Evolutionary conservation across 2,113 vertebrate species (phyloP).

Genomic region (Salvelinus namaycush): DNA sequence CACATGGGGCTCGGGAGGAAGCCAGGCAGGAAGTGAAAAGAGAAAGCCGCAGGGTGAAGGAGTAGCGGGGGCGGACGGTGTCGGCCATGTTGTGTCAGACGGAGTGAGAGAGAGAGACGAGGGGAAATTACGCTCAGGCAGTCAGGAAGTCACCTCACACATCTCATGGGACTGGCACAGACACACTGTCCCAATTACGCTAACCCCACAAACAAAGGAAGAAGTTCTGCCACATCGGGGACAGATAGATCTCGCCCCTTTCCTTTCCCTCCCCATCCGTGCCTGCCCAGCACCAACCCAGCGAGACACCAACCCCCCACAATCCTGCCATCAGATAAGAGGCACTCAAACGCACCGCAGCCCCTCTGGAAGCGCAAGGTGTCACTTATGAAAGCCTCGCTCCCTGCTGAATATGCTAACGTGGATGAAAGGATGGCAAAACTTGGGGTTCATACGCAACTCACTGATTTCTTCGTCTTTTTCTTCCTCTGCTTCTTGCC

Average conservation of each 20-base stretch:
- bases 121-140: slow-evolving; percentile 22
- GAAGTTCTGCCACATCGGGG: slow-evolving; percentile 61
- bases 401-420: slow-evolving; percentile 49
- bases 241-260: slow-evolving; percentile 32
- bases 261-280: slow-evolving; percentile 28
- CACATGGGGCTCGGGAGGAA: slow-evolving; percentile 24
- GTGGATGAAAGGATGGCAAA: slow-evolving; percentile 60
- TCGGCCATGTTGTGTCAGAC: slow-evolving; percentile 40
- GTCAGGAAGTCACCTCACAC: slow-evolving; percentile 16
- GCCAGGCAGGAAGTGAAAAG: slow-evolving; percentile 45
- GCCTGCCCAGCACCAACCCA: slow-evolving; percentile 29
- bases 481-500: slow-evolving; percentile 6
- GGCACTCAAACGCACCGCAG: slow-evolving; percentile 49
- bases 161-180: not conserved
- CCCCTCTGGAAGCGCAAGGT: slow-evolving; percentile 60
- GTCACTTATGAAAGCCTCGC: slow-evolving; percentile 65
- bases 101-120: slow-evolving; percentile 34
- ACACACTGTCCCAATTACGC: slow-evolving; percentile 61
- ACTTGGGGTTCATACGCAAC: slow-evolving; percentile 48
- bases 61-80: not conserved
- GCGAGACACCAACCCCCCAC: slow-evolving; percentile 29
- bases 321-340: slow-evolving; percentile 56
- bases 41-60: slow-evolving; percentile 52
- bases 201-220: slow-evolving; percentile 60
- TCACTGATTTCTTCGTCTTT: slow-evolving; percentile 33